Evolutionary conservation across 2,888 invertebrate species (phyloP).

Genomic region (Tortrix viridana): DNA sequence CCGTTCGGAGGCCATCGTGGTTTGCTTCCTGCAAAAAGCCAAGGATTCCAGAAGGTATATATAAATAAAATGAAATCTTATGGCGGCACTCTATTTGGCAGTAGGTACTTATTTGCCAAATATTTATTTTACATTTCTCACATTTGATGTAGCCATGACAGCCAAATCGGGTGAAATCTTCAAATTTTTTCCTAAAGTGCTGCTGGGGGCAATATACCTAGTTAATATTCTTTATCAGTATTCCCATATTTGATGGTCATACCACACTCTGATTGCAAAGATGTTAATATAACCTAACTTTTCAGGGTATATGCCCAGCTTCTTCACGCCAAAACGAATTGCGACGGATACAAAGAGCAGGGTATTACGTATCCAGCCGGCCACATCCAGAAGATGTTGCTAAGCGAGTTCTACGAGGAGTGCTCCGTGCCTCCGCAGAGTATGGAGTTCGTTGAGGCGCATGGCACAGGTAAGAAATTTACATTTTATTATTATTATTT

Average conservation of each 20-base stretch:
- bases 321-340: slow-evolving; percentile 91
- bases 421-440: slow-evolving; percentile 83
- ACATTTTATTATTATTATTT: too few species aligned
- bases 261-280: too few species aligned
- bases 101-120: too few species aligned
- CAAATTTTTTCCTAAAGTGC: too few species aligned
- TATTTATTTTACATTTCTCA: too few species aligned
- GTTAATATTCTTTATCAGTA: too few species aligned
- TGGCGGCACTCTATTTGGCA: too few species aligned
- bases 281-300: not conserved
- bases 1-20: slow-evolving; percentile 91
- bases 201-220: too few species aligned
- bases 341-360: slow-evolving; percentile 90
- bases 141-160: too few species aligned
- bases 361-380: slow-evolving; percentile 88
- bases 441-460: slow-evolving; percentile 93
- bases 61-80: too few species aligned
- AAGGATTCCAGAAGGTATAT: slow-evolving; percentile 84
- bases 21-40: slow-evolving; percentile 89
- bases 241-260: too few species aligned
- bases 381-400: slow-evolving; percentile 84
- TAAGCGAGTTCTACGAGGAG: slow-evolving; percentile 87
- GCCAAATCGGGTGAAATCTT: too few species aligned
- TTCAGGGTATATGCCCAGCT: slow-evolving; percentile 86
- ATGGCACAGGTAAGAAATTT: slow-evolving; percentile 83